These are phyloP conservation scores for Hypsibius dujardini DNA, from an alignment of 1,140 invertebrate species.

Conservation along the genomic window DNA sequence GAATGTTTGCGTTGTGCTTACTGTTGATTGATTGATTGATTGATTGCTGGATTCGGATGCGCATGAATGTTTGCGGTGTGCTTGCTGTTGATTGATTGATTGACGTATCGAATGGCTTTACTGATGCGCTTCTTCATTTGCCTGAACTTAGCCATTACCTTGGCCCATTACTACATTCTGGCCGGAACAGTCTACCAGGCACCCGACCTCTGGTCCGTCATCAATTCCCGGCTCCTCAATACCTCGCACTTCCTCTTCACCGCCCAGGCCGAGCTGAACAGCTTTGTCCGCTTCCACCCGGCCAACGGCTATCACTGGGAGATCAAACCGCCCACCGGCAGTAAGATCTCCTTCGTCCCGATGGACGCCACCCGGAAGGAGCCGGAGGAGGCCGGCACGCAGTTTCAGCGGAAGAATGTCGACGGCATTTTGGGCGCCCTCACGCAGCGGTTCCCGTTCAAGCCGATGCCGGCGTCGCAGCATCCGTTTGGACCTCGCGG, in stretches of 20 bases:
- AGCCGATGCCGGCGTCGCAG: not conserved
- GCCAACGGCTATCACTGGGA: slow-evolving; percentile 95
- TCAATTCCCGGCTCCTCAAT: slow-evolving; percentile 78
- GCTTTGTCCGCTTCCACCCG: slow-evolving; percentile 58
- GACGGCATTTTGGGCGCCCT: not conserved
- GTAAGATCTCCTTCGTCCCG: not conserved
- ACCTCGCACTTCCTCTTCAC: slow-evolving; percentile 28
- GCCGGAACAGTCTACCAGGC: slow-evolving; percentile 91
- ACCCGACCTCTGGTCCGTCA: slow-evolving; percentile 76
- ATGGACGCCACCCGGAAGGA: not conserved
- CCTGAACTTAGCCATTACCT: slow-evolving; percentile 57
- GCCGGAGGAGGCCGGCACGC: not conserved
- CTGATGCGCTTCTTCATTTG: too few relatives aligned
- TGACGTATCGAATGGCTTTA: slow-evolving; percentile 19
- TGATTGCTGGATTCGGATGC: too few relatives aligned
- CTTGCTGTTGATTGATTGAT: slow-evolving; percentile 11
- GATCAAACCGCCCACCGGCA: slow-evolving; percentile 44
- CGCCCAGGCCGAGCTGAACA: slow-evolving; percentile 47
- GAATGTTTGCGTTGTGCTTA: not conserved
- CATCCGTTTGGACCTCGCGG: not conserved
- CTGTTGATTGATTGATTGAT: not conserved
- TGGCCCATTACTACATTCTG: slow-evolving; percentile 93
- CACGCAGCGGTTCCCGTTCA: not conserved
- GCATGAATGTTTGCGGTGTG: too few relatives aligned
- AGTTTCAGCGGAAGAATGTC: slow-evolving; percentile 1